phyloP scores from a whole-genome alignment of 2,113 vertebrate genomes.

The Microcebus murinus region DNA sequence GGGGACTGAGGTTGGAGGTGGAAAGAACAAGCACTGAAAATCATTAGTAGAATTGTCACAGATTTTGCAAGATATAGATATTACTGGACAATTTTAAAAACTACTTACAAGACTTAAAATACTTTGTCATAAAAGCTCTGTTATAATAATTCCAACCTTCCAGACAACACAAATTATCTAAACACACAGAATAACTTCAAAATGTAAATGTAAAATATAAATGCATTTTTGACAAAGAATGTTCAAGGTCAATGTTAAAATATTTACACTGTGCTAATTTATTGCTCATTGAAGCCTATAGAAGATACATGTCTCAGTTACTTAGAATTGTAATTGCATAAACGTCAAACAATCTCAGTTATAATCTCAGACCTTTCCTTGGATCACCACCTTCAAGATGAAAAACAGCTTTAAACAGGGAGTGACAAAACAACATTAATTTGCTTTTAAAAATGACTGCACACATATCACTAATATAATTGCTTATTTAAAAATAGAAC shows the following conservation, averaged over 20 bases:
- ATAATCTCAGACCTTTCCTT: not conserved
- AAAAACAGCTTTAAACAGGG: not conserved
- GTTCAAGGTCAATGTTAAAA: not conserved
- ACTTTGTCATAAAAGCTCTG: not conserved
- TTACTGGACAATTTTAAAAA: not conserved
- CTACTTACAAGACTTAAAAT: not conserved
- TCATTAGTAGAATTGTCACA: not conserved
- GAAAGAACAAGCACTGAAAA: not conserved
- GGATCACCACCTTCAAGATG: not conserved
- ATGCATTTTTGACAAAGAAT: not conserved
- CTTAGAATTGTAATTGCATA: not conserved
- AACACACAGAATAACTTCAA: not conserved
- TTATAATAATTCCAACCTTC: not conserved
- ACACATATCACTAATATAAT: not conserved
- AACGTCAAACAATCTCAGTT: not conserved
- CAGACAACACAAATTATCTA: not conserved
- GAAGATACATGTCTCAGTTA: not conserved
- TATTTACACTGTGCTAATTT: not conserved
- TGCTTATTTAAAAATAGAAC: slow-evolving; percentile 8
- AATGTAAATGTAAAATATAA: not conserved
- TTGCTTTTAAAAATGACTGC: not conserved
- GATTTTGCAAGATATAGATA: not conserved
- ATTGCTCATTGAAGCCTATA: not conserved
- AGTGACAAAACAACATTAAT: not conserved
- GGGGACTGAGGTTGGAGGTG: not conserved